Conservation (phyloP, 2,888 invertebrate species). For the Poecilobothrus nobilitatus region DNA sequence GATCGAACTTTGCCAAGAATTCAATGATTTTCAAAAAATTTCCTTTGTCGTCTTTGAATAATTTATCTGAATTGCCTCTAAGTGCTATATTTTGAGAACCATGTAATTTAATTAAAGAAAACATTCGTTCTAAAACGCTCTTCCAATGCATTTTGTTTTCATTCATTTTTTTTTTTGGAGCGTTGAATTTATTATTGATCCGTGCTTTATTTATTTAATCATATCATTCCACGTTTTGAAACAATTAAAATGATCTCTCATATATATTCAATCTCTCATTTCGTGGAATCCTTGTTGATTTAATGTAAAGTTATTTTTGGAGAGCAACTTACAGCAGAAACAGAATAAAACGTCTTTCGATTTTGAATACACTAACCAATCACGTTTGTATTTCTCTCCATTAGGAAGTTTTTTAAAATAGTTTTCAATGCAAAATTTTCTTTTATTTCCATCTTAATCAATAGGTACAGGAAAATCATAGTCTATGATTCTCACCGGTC, state of each 20-base stretch:
- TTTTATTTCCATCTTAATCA: slow-evolving; percentile 8
- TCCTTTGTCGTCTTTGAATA: slow-evolving; percentile 9
- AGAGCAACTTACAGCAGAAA: slow-evolving; percentile 5
- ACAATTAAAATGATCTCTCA: no score
- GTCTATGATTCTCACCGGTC: slow-evolving; percentile 6
- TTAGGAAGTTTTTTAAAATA: slow-evolving; percentile 7
- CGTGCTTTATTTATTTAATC: not conserved
- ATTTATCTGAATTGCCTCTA: slow-evolving; percentile 10
- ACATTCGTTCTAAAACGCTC: not conserved
- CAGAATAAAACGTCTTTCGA: slow-evolving; percentile 10
- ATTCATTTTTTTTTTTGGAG: not conserved
- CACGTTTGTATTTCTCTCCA: not conserved
- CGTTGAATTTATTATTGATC: slow-evolving; percentile 1
- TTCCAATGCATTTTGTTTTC: slow-evolving; percentile 5
- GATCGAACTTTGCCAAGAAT: slow-evolving; percentile 8
- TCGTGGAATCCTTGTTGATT: slow-evolving; percentile 2
- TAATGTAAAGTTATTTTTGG: not conserved
- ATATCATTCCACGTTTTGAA: no score
- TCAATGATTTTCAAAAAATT: slow-evolving; percentile 8
- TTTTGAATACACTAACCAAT: slow-evolving; percentile 9
- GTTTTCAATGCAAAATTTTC: slow-evolving; percentile 4
- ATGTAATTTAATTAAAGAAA: not conserved
- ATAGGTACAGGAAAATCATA: slow-evolving; percentile 9
- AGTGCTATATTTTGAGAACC: slow-evolving; percentile 8
- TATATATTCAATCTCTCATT: no score